These are phyloP conservation scores for Drosophila carrolli DNA, from an alignment of 1,140 invertebrate species.

Conservation along the genomic window DNA sequence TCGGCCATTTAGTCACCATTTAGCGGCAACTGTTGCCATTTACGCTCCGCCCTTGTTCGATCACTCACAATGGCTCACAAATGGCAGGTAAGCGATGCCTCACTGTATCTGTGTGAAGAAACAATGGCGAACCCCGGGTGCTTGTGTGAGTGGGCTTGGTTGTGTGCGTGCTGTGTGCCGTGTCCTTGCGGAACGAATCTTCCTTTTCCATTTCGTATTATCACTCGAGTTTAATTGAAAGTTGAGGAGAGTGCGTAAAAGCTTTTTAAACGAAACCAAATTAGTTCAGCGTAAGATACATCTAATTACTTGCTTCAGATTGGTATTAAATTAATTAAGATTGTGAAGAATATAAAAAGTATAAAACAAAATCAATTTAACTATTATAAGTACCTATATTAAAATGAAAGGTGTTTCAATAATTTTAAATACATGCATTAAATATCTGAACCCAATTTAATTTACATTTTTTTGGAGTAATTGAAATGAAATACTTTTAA, in stretches of 20 bases:
- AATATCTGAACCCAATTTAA: too few relatives aligned
- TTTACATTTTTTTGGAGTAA: too few relatives aligned
- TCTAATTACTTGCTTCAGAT: constrained; percentile 1
- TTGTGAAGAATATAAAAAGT: neutral
- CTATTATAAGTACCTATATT: too few relatives aligned
- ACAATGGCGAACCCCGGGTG: constrained; percentile 30
- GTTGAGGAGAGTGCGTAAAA: constrained; percentile 34
- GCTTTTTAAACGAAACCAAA: constrained; percentile 42
- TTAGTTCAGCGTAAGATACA: constrained; percentile 24
- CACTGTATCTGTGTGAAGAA: constrained; percentile 8
- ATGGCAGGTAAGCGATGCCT: constrained; percentile 56
- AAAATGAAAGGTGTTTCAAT: too few relatives aligned
- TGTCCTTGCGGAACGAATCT: constrained; percentile 43
- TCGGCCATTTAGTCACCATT: constrained; percentile 77
- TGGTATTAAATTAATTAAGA: neutral
- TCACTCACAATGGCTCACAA: constrained; percentile 58
- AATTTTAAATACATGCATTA: neutral
- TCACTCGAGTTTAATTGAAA: constrained; percentile 51
- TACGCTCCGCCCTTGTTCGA: constrained; percentile 79
- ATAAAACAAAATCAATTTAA: too few relatives aligned
- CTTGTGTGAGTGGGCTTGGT: neutral
- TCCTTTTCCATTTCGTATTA: constrained; percentile 39
- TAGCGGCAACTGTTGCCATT: constrained; percentile 76
- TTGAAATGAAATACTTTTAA: too few relatives aligned
- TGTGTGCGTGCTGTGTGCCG: constrained; percentile 2